Conservation (phyloP, 2,888 invertebrate species). For the Ecliptopera silaceata region DNA sequence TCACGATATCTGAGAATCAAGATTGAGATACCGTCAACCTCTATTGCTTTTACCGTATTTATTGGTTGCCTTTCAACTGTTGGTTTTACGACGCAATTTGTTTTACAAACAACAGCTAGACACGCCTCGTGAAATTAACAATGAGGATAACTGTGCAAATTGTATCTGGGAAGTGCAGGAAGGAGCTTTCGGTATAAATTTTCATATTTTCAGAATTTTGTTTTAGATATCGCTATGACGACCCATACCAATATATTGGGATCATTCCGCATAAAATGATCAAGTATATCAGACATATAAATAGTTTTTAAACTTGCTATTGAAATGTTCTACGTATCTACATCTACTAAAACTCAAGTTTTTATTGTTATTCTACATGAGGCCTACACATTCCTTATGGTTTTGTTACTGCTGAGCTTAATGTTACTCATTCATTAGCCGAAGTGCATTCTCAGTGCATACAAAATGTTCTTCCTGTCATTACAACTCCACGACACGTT, state of each 20-base stretch:
- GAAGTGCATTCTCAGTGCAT: slow-evolving; percentile 64
- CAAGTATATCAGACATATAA: no score
- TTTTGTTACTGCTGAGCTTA: slow-evolving; percentile 50
- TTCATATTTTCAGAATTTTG: no score
- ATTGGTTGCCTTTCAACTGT: slow-evolving; percentile 12
- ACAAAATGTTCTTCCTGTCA: slow-evolving; percentile 54
- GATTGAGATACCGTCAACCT: slow-evolving; percentile 17
- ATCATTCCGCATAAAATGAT: no score
- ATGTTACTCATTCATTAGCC: slow-evolving; percentile 66
- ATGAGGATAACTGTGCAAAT: neutral
- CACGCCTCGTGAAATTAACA: neutral
- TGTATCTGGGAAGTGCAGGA: neutral
- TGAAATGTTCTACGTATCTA: neutral
- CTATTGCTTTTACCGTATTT: slow-evolving; percentile 20
- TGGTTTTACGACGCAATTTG: slow-evolving; percentile 9
- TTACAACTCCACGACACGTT: slow-evolving; percentile 29
- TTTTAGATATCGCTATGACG: no score
- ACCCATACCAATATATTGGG: no score
- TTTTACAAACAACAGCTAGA: slow-evolving; percentile 4
- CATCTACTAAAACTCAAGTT: slow-evolving; percentile 34
- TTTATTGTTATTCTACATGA: slow-evolving; percentile 52
- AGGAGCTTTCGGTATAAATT: no score
- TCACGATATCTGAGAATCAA: slow-evolving; percentile 16
- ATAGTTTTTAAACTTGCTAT: no score
- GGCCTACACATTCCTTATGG: slow-evolving; percentile 57